These are phyloP conservation scores for Liodrosophila aerea DNA, from an alignment of 2,888 invertebrate species.

Conservation along the genomic window DNA sequence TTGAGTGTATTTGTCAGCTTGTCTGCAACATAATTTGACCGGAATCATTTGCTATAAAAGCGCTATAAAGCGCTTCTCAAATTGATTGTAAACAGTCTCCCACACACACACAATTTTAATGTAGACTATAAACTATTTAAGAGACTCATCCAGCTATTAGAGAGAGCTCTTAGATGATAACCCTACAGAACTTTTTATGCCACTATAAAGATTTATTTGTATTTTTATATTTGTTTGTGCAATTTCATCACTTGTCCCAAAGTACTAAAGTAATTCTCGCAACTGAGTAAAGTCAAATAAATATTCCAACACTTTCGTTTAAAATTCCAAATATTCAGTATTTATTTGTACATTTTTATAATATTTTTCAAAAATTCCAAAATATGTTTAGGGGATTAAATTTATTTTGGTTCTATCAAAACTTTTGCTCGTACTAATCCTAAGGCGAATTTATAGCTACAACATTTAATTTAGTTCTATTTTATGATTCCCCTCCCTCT, in stretches of 20 bases:
- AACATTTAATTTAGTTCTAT: neutral
- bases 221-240: neutral
- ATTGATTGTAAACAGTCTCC: slow-evolving; percentile 29
- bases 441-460: slow-evolving; percentile 1
- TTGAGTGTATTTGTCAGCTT: too few species aligned
- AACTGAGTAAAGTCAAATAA: too few species aligned
- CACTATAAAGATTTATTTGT: neutral
- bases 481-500: neutral
- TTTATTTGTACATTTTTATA: neutral
- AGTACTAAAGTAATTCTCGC: too few species aligned
- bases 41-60: slow-evolving; percentile 28
- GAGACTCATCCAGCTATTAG: slow-evolving; percentile 10
- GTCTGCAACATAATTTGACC: slow-evolving; percentile 32
- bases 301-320: too few species aligned
- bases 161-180: slow-evolving; percentile 1
- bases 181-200: slow-evolving; percentile 6
- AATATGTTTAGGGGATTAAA: neutral
- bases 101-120: slow-evolving; percentile 24
- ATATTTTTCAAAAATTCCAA: neutral
- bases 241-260: neutral
- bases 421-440: too few species aligned
- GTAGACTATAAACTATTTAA: slow-evolving; percentile 30
- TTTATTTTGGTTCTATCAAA: too few species aligned
- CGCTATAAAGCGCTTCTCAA: slow-evolving; percentile 35
- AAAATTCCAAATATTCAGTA: too few species aligned